Evolutionary conservation across 2,888 invertebrate species (phyloP).

Genomic region (Synergus japonicus): DNA sequence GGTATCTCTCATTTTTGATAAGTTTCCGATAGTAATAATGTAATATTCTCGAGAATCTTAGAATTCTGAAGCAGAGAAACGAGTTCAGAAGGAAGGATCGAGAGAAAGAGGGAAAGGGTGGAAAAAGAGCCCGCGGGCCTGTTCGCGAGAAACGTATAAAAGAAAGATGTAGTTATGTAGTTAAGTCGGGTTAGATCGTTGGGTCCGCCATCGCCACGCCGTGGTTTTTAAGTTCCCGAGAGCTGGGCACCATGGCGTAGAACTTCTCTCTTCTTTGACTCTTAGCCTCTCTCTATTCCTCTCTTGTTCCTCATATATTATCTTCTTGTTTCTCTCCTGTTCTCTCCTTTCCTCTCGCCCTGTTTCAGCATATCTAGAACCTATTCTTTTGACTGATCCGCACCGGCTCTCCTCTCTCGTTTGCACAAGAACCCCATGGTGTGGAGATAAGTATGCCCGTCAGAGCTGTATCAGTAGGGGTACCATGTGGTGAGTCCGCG

Average conservation of each 20-base stretch:
- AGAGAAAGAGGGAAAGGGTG: constrained; percentile 42
- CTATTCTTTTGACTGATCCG: constrained; percentile 34
- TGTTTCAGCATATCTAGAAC: constrained; percentile 16
- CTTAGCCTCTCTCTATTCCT: constrained; percentile 37
- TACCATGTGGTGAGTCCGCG: background rate
- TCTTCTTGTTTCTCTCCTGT: constrained; percentile 5
- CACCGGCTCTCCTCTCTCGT: constrained; percentile 46
- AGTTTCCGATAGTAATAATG: no score
- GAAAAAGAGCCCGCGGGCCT: constrained; percentile 56
- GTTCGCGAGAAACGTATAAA: constrained; percentile 65
- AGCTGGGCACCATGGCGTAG: constrained; percentile 14
- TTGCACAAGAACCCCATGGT: constrained; percentile 26
- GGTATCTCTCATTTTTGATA: no score
- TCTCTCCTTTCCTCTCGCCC: background rate
- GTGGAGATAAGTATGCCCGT: constrained; percentile 13
- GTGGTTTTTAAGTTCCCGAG: constrained; percentile 56
- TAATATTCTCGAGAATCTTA: background rate
- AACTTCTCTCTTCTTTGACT: constrained; percentile 41
- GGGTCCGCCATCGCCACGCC: constrained; percentile 70
- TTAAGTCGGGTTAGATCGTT: constrained; percentile 71
- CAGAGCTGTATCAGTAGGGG: constrained; percentile 18
- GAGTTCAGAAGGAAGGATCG: constrained; percentile 14
- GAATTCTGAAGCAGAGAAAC: background rate
- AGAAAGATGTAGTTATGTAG: constrained; percentile 75
- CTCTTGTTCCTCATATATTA: constrained; percentile 32